Conservation (phyloP, 2,888 invertebrate species). For the Lithophane leautieri region DNA sequence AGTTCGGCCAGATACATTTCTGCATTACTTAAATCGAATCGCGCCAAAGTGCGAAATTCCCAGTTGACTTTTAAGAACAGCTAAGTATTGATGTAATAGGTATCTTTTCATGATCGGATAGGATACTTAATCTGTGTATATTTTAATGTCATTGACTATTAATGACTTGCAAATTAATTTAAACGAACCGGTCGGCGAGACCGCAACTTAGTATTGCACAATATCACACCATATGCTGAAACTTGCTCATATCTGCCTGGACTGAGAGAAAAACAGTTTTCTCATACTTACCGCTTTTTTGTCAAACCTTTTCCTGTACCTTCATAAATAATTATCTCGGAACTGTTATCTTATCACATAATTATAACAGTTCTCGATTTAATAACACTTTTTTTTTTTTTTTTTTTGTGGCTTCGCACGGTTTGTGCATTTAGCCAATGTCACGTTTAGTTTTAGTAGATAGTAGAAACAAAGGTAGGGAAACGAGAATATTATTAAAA, state of each 20-base stretch:
- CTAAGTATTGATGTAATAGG: conserved; percentile 13
- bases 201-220: conserved; percentile 20
- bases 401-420: no score
- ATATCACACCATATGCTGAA: conserved; percentile 32
- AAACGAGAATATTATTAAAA: no score
- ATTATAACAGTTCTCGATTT: neutral
- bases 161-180: conserved; percentile 37
- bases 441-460: no score
- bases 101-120: conserved; percentile 23
- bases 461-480: no score
- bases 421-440: no score
- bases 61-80: conserved; percentile 30
- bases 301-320: neutral
- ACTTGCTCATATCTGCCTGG: neutral
- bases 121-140: conserved; percentile 15
- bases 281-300: neutral
- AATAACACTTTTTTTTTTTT: no score
- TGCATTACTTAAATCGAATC: neutral
- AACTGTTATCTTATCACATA: neutral
- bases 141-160: conserved; percentile 38
- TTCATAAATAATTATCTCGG: neutral
- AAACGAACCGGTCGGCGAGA: conserved; percentile 9
- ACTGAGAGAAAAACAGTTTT: no score
- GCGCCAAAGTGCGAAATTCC: conserved; percentile 21
- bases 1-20: neutral